Evolutionary conservation across 2,888 invertebrate species (phyloP).

Genomic region (Stenoptilia bipunctidactyla): DNA sequence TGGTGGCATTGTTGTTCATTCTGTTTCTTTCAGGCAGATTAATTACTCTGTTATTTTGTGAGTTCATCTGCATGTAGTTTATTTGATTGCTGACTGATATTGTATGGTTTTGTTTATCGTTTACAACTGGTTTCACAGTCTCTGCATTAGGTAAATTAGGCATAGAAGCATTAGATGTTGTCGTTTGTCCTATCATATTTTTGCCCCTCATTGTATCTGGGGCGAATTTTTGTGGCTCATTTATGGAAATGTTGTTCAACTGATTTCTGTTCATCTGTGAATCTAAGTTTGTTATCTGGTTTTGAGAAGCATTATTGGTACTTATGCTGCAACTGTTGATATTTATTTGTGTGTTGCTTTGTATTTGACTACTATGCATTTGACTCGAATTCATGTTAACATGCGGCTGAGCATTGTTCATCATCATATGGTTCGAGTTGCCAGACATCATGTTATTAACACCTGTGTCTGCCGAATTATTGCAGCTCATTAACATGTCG

Average conservation of each 20-base stretch:
- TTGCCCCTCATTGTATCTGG: conserved; percentile 54
- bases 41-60: conserved; percentile 54
- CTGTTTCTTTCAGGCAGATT: conserved; percentile 59
- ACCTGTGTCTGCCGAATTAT: conserved; percentile 45
- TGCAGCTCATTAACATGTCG: conserved; percentile 58
- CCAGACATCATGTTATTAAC: conserved; percentile 45
- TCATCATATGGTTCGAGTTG: conserved; percentile 51
- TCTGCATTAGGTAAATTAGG: conserved; percentile 42
- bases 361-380: conserved; percentile 36
- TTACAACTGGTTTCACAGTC: conserved; percentile 47
- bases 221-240: conserved; percentile 46
- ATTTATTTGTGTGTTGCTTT: conserved; percentile 44
- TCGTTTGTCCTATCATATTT: conserved; percentile 48
- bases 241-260: conserved; percentile 29
- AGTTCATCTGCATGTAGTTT: conserved; percentile 60
- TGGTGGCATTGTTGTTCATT: conserved; percentile 39
- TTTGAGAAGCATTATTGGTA: conserved; percentile 37
- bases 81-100: conserved; percentile 59
- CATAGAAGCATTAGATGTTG: conserved; percentile 36
- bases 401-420: conserved; percentile 48
- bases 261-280: conserved; percentile 39
- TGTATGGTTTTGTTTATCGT: conserved; percentile 52
- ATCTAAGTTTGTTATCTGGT: conserved; percentile 43
- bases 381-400: conserved; percentile 42
- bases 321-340: conserved; percentile 55